Conservation (phyloP, 30 jellyfish, hydroid and myxozoan genomes). For the Pelagia noctiluca region DNA sequence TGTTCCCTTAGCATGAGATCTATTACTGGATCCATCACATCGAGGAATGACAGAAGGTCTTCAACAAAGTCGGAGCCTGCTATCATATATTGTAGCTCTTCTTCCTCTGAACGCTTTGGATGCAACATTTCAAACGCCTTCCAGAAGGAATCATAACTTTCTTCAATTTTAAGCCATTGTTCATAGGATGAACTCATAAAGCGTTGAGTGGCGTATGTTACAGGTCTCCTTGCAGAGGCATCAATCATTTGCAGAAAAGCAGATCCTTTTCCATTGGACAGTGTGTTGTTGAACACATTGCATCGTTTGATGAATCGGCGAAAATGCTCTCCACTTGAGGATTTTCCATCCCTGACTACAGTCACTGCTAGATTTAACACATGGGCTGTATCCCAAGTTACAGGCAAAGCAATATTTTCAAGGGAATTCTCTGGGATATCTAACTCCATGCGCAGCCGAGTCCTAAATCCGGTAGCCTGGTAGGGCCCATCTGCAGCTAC, state of each 20-base stretch:
- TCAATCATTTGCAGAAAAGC: conserved; percentile 11
- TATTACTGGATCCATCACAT: too few species aligned
- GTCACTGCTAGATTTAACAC: conserved; percentile 20
- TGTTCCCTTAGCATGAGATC: too few species aligned
- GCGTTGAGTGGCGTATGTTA: conserved; percentile 20
- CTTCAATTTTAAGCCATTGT: conserved; percentile 21
- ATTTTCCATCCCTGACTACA: conserved; percentile 33
- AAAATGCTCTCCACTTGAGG: conserved; percentile 39
- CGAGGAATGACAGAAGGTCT: too few species aligned
- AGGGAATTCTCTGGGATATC: neutral
- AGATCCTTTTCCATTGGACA: conserved; percentile 10
- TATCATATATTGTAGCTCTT: neutral
- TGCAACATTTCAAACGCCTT: neutral
- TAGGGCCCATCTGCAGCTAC: conserved; percentile 38
- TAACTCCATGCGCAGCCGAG: neutral
- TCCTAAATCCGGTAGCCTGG: conserved; percentile 22
- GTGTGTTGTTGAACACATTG: neutral
- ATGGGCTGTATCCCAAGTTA: conserved; percentile 53
- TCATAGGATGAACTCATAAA: conserved; percentile 23
- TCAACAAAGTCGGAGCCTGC: too few species aligned
- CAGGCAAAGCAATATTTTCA: conserved; percentile 2
- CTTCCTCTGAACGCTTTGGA: neutral
- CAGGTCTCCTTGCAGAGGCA: neutral
- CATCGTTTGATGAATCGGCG: conserved; percentile 5
- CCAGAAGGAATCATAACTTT: neutral